A percentile compares a stretch with the other conserved stretches of the same genome.
Evolutionary conservation across 2,113 vertebrate species (phyloP).

Genomic region (Dasyornis broadbenti): DNA sequence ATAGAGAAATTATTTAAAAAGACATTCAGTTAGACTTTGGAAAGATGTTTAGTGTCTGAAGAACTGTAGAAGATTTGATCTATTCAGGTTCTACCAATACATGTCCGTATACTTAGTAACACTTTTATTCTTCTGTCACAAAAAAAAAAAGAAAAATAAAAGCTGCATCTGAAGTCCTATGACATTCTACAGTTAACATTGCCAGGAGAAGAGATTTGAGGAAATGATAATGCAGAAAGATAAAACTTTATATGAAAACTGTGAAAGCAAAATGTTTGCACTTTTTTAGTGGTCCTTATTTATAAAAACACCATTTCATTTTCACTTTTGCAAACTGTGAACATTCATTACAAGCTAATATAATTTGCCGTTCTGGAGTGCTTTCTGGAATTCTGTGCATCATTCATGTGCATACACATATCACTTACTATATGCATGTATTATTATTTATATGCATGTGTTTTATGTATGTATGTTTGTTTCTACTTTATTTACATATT

Average conservation of each 20-base stretch:
- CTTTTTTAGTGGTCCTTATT: background rate
- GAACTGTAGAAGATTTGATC: background rate
- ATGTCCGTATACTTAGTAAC: background rate
- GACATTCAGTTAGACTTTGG: background rate
- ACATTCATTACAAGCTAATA: background rate
- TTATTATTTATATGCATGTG: background rate
- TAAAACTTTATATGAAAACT: background rate
- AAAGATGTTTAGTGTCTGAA: background rate
- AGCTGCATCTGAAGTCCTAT: accelerated
- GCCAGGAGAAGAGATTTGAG: background rate
- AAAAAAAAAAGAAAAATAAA: background rate
- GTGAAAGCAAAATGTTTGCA: background rate
- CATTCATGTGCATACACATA: background rate
- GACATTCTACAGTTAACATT: background rate
- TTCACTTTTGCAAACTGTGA: background rate
- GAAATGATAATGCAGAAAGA: background rate
- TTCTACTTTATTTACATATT: background rate
- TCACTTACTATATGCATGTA: background rate
- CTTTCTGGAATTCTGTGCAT: background rate
- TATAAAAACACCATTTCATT: background rate
- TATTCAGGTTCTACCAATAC: background rate
- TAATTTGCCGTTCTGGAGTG: background rate
- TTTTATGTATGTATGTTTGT: background rate
- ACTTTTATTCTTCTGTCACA: background rate
- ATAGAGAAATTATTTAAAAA: background rate